phyloP scores from a whole-genome alignment of 2,888 invertebrate species.

The Belgica antarctica region DNA sequence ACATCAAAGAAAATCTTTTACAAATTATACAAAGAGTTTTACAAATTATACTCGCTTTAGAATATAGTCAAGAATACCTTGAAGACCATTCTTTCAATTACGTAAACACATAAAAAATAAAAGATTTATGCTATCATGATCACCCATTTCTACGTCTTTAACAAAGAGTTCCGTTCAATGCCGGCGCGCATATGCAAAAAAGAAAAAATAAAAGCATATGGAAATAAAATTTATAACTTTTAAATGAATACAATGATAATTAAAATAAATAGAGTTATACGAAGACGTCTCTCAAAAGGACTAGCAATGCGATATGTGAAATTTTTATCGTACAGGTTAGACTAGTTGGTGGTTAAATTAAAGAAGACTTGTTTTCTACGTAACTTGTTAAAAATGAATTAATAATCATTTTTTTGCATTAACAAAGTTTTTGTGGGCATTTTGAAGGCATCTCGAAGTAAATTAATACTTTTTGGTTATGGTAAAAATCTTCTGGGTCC shows the following conservation, averaged over 20 bases:
- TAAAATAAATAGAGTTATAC: not conserved
- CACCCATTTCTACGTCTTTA: not conserved
- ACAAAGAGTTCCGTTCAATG: not conserved
- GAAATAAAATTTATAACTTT: not conserved
- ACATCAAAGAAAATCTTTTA: not conserved
- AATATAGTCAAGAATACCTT: not conserved
- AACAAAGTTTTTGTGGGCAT: too few species aligned
- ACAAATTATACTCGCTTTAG: too few species aligned
- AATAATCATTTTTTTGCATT: too few species aligned
- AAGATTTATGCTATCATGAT: not conserved
- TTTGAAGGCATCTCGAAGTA: too few species aligned
- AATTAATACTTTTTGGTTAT: too few species aligned
- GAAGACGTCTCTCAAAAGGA: not conserved
- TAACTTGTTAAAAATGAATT: too few species aligned
- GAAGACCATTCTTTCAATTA: not conserved
- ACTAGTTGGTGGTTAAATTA: too few species aligned
- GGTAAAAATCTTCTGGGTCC: too few species aligned
- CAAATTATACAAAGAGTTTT: not conserved
- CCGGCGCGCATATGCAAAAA: not conserved
- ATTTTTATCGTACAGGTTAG: too few species aligned
- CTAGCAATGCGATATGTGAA: not conserved
- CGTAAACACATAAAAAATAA: not conserved
- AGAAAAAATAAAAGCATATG: not conserved
- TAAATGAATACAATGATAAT: not conserved
- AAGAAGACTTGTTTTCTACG: too few species aligned